phyloP scores from a whole-genome alignment of 2,888 invertebrate species.

The Calephelis perditalis region DNA sequence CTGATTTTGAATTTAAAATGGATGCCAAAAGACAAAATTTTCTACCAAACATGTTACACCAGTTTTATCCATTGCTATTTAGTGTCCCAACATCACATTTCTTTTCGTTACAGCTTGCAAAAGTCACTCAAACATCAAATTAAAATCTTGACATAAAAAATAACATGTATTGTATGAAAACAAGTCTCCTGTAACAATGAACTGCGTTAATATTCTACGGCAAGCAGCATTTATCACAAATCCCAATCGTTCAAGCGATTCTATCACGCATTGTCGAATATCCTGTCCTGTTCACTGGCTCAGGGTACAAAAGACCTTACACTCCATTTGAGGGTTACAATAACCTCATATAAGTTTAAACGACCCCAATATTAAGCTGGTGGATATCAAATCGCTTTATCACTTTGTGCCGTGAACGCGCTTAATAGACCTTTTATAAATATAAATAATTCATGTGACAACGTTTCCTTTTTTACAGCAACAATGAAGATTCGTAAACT shows the following conservation, averaged over 20 bases:
- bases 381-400: slow-evolving; percentile 12
- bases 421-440: slow-evolving; percentile 10
- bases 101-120: background rate
- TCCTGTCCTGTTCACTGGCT: slow-evolving; percentile 38
- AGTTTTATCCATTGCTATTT: too few relatives aligned
- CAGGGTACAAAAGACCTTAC: slow-evolving; percentile 40
- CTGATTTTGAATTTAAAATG: too few relatives aligned
- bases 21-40: too few relatives aligned
- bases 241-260: slow-evolving; percentile 40
- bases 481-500: background rate
- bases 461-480: background rate
- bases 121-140: slow-evolving; percentile 9
- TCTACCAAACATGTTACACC: too few relatives aligned
- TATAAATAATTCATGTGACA: slow-evolving; percentile 13
- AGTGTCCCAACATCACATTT: too few relatives aligned
- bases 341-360: slow-evolving; percentile 31
- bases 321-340: slow-evolving; percentile 49
- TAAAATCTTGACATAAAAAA: slow-evolving; percentile 18
- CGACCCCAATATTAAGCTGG: slow-evolving; percentile 33
- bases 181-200: slow-evolving; percentile 32
- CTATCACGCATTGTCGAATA: slow-evolving; percentile 40
- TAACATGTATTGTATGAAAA: slow-evolving; percentile 24
- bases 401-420: slow-evolving; percentile 10
- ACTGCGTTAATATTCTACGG: slow-evolving; percentile 29
- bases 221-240: slow-evolving; percentile 33